Percentiles rank a stretch among this genome's conserved stretches.
These are phyloP conservation scores for Gymnoscopelus microlampas DNA, from an alignment of 2,797 vertebrate species.

Conservation along the genomic window DNA sequence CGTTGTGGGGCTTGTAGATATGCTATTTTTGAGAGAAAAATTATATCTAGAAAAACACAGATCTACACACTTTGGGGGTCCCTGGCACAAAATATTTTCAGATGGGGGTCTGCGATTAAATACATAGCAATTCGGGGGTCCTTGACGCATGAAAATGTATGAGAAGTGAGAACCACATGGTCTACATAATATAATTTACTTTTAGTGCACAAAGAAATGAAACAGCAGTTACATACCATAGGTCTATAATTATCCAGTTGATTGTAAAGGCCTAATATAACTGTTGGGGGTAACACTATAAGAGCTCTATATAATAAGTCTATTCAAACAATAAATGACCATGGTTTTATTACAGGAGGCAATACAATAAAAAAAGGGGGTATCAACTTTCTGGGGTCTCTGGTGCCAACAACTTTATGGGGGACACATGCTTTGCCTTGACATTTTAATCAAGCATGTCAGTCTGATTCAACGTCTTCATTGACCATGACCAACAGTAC, in stretches of 20 bases:
- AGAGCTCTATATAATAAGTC: background rate
- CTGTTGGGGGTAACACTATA: background rate
- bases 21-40: too few species aligned
- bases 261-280: background rate
- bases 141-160: too few species aligned
- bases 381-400: conserved; percentile 36
- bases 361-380: conserved; percentile 21
- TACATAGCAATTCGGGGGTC: too few species aligned
- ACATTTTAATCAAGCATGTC: conserved; percentile 75
- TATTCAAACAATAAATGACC: conserved; percentile 16
- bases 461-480: conserved; percentile 62
- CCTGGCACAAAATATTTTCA: too few species aligned
- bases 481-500: conserved; percentile 70
- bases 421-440: conserved; percentile 69
- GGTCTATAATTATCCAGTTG: background rate
- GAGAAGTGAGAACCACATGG: too few species aligned
- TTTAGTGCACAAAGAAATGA: background rate
- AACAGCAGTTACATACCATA: background rate
- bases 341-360: conserved; percentile 17
- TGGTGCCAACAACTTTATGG: conserved; percentile 52
- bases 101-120: too few species aligned
- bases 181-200: background rate
- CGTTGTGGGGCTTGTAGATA: too few species aligned
- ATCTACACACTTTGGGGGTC: too few species aligned
- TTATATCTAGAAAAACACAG: too few species aligned